Evolutionary conservation across 2,888 invertebrate species (phyloP).

Genomic region (Polydrusus tereticollis): DNA sequence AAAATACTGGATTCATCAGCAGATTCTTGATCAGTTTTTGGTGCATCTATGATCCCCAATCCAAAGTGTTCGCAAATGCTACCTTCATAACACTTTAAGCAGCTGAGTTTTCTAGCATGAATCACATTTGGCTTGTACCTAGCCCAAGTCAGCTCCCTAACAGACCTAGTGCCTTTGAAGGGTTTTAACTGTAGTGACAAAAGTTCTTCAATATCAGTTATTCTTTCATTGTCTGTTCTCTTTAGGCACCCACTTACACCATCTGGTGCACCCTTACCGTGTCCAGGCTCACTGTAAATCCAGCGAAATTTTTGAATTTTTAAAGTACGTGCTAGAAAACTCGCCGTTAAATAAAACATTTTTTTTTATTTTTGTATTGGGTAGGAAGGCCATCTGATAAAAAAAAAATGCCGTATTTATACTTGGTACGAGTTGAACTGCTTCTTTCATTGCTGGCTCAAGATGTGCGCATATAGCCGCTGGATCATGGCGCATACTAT

Average conservation of each 20-base stretch:
- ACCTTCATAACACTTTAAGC: not conserved
- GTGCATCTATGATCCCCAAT: not conserved
- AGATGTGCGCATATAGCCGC: constrained; percentile 34
- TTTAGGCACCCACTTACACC: constrained; percentile 34
- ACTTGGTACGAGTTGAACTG: constrained; percentile 2
- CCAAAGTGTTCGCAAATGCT: not conserved
- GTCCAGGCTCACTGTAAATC: constrained; percentile 26
- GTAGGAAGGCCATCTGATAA: constrained; percentile 25
- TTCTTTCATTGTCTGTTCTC: constrained; percentile 16
- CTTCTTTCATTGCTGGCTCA: constrained; percentile 10
- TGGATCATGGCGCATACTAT: constrained; percentile 25
- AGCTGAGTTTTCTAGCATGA: not conserved
- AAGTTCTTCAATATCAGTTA: constrained; percentile 1
- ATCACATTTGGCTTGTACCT: not conserved
- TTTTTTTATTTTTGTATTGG: constrained; percentile 38
- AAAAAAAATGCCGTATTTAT: constrained; percentile 27
- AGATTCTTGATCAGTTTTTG: not conserved
- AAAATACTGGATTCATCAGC: not conserved
- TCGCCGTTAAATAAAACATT: constrained; percentile 31
- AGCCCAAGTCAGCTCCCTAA: constrained; percentile 5
- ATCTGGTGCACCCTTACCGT: constrained; percentile 39
- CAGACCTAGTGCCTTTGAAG: constrained; percentile 19
- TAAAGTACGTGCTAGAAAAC: not conserved
- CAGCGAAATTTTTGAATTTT: constrained; percentile 11
- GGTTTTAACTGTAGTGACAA: constrained; percentile 9